Conservation (phyloP, 2,113 vertebrate species). For the Crotalus horridus region DNA sequence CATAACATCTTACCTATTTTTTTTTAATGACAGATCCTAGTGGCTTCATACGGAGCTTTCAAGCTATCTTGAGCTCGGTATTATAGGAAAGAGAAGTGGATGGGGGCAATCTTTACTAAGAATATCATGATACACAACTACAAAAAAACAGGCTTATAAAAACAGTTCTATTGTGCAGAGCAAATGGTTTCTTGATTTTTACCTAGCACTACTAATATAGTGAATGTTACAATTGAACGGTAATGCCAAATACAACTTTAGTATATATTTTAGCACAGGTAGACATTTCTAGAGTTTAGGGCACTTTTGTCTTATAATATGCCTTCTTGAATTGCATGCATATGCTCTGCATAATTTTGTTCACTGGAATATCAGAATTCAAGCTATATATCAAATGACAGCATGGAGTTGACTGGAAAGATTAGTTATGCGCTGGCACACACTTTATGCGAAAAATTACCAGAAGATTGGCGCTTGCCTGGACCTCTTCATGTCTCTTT, state of each 20-base stretch:
- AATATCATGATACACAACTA: not conserved
- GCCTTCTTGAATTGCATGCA: not conserved
- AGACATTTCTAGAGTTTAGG: not conserved
- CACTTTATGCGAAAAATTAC: not conserved
- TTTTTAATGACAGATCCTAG: not conserved
- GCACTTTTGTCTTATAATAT: not conserved
- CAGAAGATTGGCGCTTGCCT: not conserved
- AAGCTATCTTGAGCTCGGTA: not conserved
- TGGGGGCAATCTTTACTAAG: not conserved
- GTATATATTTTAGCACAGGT: not conserved
- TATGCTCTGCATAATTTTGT: not conserved
- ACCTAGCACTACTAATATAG: not conserved
- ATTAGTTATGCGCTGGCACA: not conserved
- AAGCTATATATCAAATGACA: not conserved
- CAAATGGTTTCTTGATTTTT: not conserved
- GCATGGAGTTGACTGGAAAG: not conserved
- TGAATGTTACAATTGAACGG: not conserved
- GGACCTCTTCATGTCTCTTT: not conserved
- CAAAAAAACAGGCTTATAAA: not conserved
- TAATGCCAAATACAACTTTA: not conserved
- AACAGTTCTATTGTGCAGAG: not conserved
- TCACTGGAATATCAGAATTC: not conserved
- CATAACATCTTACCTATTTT: not conserved
- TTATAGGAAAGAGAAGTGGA: not conserved
- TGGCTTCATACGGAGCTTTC: not conserved